A percentile compares a stretch with the other conserved stretches of the same genome.
These are phyloP conservation scores for Atherix ibis DNA, from an alignment of 2,888 invertebrate species.

Conservation along the genomic window DNA sequence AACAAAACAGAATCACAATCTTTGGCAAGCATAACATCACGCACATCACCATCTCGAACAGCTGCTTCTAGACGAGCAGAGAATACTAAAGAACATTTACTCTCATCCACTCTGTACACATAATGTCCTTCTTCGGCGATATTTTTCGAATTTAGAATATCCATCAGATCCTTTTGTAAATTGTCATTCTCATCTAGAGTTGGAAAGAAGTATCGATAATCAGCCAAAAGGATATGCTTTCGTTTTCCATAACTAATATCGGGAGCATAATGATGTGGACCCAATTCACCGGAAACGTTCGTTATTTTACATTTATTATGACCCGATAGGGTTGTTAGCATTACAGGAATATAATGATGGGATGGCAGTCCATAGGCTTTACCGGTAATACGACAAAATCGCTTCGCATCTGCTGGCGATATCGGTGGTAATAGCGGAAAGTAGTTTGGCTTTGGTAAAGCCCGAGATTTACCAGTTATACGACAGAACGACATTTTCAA, in stretches of 20 bases:
- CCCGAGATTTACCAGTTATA: conserved; percentile 64
- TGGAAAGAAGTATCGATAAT: conserved; percentile 61
- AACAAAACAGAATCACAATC: conserved; percentile 59
- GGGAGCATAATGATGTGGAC: conserved; percentile 44
- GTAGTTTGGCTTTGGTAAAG: conserved; percentile 67
- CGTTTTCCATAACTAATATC: conserved; percentile 47
- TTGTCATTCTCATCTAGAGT: conserved; percentile 51
- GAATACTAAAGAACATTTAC: conserved; percentile 57
- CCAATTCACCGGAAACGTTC: conserved; percentile 44
- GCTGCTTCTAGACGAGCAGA: conserved; percentile 59
- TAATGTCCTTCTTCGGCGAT: conserved; percentile 41
- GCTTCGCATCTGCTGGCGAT: conserved; percentile 66
- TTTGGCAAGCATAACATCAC: conserved; percentile 60
- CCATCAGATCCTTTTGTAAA: conserved; percentile 44
- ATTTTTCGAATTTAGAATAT: conserved; percentile 43
- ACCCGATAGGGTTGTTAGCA: conserved; percentile 37
- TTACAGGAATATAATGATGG: conserved; percentile 65
- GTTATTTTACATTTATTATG: conserved; percentile 47
- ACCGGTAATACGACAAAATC: conserved; percentile 63
- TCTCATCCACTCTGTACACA: conserved; percentile 60
- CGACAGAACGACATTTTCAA: conserved; percentile 58
- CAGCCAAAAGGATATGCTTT: conserved; percentile 49
- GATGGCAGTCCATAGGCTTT: conserved; percentile 57
- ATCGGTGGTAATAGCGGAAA: conserved; percentile 66
- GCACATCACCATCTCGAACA: conserved; percentile 58